Evolutionary conservation across 2,888 invertebrate genomes (phyloP), one percentile per base, ranked within the genome.

Genomic region (Cantharis rustica): DNA sequence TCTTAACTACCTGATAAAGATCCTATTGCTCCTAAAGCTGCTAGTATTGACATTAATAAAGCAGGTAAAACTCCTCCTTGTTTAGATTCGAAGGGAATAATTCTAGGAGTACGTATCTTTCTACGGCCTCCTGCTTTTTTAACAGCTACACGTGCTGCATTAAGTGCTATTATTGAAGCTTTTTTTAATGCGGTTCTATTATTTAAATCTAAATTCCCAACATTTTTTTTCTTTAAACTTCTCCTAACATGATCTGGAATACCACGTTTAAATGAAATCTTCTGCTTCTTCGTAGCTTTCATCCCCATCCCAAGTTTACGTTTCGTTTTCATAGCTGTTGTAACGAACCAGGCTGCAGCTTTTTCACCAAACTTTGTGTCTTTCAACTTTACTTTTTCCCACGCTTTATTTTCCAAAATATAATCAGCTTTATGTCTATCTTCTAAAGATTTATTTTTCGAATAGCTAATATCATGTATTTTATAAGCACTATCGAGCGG

Each of bases 291-390:
- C 7, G 9, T 16, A 61, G 61, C n/a, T 26, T 26, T 26, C 13
- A 63, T 63, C 5, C 62, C 62, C n/a, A 63, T 63, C 5, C 62
- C 62, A n/a, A 63, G 16, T 10, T 63, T 63, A n/a, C 62, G 11
- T 63, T 63, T 63, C 62, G 16, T 15, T 17, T 63, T 63, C 16
- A 63, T 63, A n/a, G n/a, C 3, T 91, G 91, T 91, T 10, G 62
- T 63, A n/a, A 26, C 20, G 20, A 20, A 20, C 20, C 20, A 20
- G 20, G 20, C 20, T 20, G 20, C 20, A 20, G 20, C 20, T 20
- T 20, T 20, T 20, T 20, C 20, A 20, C 20, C 20, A 20, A 20
- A 20, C 20, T 20, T 20, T 20, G 20, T 4, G 20, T 20, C 20
- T 20, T 20, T 20, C 20, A 4, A 20, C 20, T 20, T 20, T 20